Base-by-base conservation (phyloP, 2,113 vertebrate genomes). In the Macroglossus sobrinus region DNA sequence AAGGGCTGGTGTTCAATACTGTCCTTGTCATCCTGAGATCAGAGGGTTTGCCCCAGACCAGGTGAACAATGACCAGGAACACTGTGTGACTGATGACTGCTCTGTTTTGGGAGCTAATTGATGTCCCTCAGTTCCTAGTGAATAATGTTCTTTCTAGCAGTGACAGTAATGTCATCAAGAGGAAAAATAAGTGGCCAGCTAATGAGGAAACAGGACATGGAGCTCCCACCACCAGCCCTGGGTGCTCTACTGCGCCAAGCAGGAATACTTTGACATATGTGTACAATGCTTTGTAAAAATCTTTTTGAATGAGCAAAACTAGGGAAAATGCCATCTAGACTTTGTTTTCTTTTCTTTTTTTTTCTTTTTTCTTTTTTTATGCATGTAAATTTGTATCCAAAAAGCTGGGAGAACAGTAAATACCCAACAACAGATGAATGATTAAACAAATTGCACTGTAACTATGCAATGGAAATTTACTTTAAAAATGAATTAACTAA, bases 21-120 rank as follows among this genome's bases (percentile, higher is more conserved):
- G 35, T 92, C 87, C 45, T 92, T 97, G 96, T 96, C 97, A 96
- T 86, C 79, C 40, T 64, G 91, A 95, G 85, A 96, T 88, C 89
- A 91, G 79, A 96, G 85, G 78, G 55, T 96, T 84, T 91, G 78
- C 74, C 88, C 92, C 86, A 47, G 93, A 40, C n/a, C 94, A 95
- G 95, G 95, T 96, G 96, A 97, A 91, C 94, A 96, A 97, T 94
- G 94, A 96, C 96, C 85, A 91, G 89, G 80, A 89, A 85, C 86
- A 84, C 57, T 94, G 84, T 89, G 94, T 96, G 96, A 97, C 96
- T 94, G 94, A 96, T 96, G 95, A 96, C 91, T 85, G 40, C 69
- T 94, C 92, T 93, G 69, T 96, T 95, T 93, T 86, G 45, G 88
- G 28, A 93, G 82, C 91, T 96, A 97, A 94, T 93, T 95, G 94